phyloP scores from a whole-genome alignment of 92 coral and sea anemone species.

The Parazoanthus darwini region DNA sequence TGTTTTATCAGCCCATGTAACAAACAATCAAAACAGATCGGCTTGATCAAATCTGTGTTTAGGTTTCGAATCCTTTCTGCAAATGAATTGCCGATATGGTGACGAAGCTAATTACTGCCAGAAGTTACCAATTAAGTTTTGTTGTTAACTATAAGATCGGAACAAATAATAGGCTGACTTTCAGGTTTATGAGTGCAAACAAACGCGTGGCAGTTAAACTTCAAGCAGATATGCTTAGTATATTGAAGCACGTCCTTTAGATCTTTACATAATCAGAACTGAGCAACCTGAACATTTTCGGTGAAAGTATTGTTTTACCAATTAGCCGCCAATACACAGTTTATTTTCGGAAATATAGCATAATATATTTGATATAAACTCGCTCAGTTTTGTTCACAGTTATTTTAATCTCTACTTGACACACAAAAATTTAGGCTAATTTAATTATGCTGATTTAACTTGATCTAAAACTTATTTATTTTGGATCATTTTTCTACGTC shows the following conservation, averaged over 20 bases:
- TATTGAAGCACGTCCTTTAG: background rate
- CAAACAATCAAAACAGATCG: too few species aligned
- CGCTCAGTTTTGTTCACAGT: background rate
- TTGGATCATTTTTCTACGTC: too few species aligned
- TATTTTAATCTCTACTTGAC: too few species aligned
- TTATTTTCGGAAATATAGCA: background rate
- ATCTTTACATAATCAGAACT: background rate
- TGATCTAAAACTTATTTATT: background rate
- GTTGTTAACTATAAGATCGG: too few species aligned
- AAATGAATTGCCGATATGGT: background rate
- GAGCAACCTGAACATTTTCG: background rate
- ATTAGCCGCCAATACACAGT: too few species aligned
- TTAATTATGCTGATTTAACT: too few species aligned
- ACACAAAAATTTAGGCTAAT: too few species aligned
- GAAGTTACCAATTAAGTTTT: too few species aligned
- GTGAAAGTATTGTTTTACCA: background rate
- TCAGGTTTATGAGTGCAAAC: background rate
- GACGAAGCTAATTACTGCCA: background rate
- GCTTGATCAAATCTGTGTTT: too few species aligned
- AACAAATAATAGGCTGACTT: background rate
- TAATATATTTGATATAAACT: background rate
- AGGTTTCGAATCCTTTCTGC: too few species aligned
- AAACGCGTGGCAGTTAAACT: background rate
- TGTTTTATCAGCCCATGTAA: too few species aligned
- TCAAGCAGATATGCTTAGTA: background rate